A percentile compares a stretch with the other conserved stretches of the same genome.
Evolutionary conservation across 2,888 invertebrate species (phyloP).

Genomic region (Schizaphis graminum): DNA sequence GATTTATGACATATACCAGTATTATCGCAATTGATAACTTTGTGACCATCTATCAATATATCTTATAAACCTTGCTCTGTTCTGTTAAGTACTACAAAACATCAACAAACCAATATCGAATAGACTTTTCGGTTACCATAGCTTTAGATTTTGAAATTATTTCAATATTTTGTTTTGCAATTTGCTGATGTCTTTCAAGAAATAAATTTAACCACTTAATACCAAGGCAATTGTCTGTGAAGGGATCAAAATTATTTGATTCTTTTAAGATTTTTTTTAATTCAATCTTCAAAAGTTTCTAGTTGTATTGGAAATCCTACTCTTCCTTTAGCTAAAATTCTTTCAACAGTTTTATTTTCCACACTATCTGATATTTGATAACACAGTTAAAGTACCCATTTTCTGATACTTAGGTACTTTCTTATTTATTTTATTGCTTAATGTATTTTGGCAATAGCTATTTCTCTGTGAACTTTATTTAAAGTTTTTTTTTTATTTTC

Average conservation of each 20-base stretch:
- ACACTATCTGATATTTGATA: conserved; percentile 7
- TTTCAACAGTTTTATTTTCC: not conserved
- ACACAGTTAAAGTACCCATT: conserved; percentile 4
- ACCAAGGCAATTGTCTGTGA: not conserved
- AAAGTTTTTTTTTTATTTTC: not conserved
- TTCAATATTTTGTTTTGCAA: not conserved
- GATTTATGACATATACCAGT: not conserved
- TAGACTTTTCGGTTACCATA: not conserved
- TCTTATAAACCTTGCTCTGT: not conserved
- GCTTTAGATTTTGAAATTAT: not conserved
- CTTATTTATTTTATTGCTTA: not conserved
- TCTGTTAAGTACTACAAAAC: not conserved
- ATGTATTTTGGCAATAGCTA: not conserved
- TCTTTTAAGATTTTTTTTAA: not conserved
- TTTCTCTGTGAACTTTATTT: not conserved
- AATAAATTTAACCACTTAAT: not conserved
- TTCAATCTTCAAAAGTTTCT: conserved; percentile 5
- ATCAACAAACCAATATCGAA: not conserved
- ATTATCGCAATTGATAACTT: not conserved
- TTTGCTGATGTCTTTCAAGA: not conserved
- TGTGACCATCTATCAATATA: not conserved
- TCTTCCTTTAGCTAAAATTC: not conserved
- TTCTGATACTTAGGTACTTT: conserved; percentile 15
- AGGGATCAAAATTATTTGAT: not conserved
- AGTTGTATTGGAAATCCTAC: not conserved